These are phyloP conservation scores for Neodiprion pinetum DNA, from an alignment of 1,140 invertebrate species.

Conservation along the genomic window DNA sequence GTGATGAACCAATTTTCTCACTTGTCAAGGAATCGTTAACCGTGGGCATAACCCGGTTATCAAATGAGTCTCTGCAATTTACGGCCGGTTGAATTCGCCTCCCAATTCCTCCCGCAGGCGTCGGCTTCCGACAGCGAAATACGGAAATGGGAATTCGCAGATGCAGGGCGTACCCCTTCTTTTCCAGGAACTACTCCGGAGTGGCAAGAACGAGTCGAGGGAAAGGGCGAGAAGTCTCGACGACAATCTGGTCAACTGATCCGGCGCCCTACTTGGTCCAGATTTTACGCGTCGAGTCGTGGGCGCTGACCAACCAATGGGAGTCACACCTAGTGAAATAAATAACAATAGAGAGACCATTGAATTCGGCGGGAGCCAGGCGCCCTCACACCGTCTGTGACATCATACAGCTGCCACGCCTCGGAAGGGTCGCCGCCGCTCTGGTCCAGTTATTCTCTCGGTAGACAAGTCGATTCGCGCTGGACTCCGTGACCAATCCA, in stretches of 20 bases:
- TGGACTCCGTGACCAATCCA: background rate
- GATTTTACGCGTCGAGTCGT: slow-evolving; percentile 39
- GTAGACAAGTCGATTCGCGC: background rate
- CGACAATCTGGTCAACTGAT: slow-evolving; percentile 36
- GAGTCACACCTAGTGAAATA: slow-evolving; percentile 41
- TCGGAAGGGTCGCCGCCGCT: background rate
- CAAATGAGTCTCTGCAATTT: too few relatives aligned
- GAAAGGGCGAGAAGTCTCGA: background rate
- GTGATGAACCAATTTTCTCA: too few relatives aligned
- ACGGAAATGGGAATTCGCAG: too few relatives aligned
- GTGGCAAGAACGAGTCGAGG: too few relatives aligned
- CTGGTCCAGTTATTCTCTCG: background rate
- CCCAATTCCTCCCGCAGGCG: too few relatives aligned
- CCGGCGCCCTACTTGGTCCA: slow-evolving; percentile 36
- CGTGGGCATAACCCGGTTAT: too few relatives aligned
- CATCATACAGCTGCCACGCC: background rate
- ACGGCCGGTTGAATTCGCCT: too few relatives aligned
- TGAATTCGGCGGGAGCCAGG: slow-evolving; percentile 33
- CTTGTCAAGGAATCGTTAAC: too few relatives aligned
- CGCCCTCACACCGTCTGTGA: background rate
- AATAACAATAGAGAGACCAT: slow-evolving; percentile 41
- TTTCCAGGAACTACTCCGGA: too few relatives aligned
- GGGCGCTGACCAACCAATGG: slow-evolving; percentile 20
- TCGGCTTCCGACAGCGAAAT: too few relatives aligned
- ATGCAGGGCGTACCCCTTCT: too few relatives aligned